Percentiles rank a stretch among this genome's conserved stretches.
These are phyloP conservation scores for Yponomeuta cagnagella DNA, from an alignment of 2,888 invertebrate genomes.

Conservation along the genomic window DNA sequence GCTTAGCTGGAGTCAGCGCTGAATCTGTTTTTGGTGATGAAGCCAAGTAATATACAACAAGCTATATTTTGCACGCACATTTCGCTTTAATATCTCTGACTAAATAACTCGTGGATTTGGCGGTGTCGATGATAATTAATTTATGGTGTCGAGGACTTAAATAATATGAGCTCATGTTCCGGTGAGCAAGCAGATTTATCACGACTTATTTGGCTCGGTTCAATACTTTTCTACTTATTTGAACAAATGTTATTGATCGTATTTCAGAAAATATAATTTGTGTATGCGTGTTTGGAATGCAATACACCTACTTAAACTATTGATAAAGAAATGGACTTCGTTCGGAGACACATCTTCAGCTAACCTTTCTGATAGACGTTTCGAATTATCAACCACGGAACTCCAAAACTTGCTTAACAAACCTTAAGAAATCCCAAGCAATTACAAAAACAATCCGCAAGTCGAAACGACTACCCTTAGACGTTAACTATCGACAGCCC, in stretches of 20 bases:
- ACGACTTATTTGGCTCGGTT: not conserved
- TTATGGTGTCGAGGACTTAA: slow-evolving; percentile 4
- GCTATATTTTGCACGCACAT: not conserved
- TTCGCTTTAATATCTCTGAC: slow-evolving; percentile 8
- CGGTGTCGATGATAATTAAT: slow-evolving; percentile 5
- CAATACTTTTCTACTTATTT: too few species aligned
- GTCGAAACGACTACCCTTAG: slow-evolving; percentile 8
- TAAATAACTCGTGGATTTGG: slow-evolving; percentile 6
- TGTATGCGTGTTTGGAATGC: too few species aligned
- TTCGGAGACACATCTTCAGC: too few species aligned
- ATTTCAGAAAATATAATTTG: too few species aligned
- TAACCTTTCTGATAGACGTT: too few species aligned
- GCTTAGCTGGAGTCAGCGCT: not conserved
- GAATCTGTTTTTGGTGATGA: not conserved
- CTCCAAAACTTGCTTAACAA: not conserved
- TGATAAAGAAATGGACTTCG: too few species aligned
- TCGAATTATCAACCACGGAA: too few species aligned
- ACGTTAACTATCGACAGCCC: not conserved
- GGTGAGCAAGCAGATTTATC: not conserved
- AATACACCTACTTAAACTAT: too few species aligned
- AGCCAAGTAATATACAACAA: not conserved
- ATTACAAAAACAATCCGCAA: slow-evolving; percentile 12
- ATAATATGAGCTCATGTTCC: not conserved
- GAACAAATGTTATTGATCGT: too few species aligned
- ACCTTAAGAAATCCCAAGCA: not conserved